Evolutionary conservation across 2,888 invertebrate species (phyloP), one percentile per base, ranked within the genome.

Genomic region (Diarsia dahlii): DNA sequence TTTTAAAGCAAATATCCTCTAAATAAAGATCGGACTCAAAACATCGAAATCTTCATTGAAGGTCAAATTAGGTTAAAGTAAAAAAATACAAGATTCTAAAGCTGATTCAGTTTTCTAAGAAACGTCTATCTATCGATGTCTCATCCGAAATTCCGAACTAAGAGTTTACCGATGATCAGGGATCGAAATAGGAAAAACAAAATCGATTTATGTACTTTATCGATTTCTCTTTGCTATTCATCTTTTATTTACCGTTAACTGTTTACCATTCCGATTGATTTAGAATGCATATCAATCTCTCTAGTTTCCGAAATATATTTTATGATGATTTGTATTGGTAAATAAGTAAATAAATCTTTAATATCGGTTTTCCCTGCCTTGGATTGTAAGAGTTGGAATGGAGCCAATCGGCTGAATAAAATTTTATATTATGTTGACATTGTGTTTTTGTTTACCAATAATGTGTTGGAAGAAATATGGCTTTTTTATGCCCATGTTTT

Each of bases 281-380:
- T 71, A 77, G n/a, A 52, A 77, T 48, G 68, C 76, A 70, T 69
- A 78, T 74, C 69, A 58, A 70, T 72, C 64, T 63, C 23, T 39
- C 65, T 79, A 75, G 70, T 84, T 79, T 87, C 74, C 58, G 50
- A 82, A 77, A 65, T 9, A 76, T 79, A 78, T 76, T 76, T 81
- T 69, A 78, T 68, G 67, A 60, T 80, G 68, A 77, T 86, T 80
- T 87, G 86, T 84, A 86, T 82, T 64, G 71, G 67, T 80, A 76
- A 86, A 80, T 80, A 88, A 80, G 74, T 74, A 82, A 76, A 88
- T 87, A 84, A 88, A 88, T 86, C 78, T 64, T 54, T 74, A 56
- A 52, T 73, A 74, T 67, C 20, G 74, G 78, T 84, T 82, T 82
- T 62, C 62, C 46, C 46, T 79, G 74, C 54, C 46, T 79, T 67